Conservation (phyloP, 2,797 vertebrate genomes). For the Pyrrhura leucotis region DNA sequence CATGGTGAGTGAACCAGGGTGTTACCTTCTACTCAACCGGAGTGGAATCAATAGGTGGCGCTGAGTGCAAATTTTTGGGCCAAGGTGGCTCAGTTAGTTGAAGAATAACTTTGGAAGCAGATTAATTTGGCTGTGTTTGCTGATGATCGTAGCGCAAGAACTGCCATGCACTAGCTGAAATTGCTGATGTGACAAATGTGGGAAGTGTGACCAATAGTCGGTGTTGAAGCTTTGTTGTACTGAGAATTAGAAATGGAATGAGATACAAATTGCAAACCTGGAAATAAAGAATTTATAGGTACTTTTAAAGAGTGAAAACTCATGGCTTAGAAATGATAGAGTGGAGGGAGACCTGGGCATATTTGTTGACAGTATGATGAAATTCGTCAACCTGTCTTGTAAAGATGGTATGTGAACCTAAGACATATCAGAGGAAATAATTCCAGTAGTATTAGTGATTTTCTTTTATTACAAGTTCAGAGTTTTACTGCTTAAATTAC, state of each 20-base stretch:
- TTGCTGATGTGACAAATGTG: neutral
- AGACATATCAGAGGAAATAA: neutral
- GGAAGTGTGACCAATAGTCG: accelerated
- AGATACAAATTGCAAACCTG: neutral
- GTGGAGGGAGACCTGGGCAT: neutral
- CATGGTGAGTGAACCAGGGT: neutral
- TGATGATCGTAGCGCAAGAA: neutral
- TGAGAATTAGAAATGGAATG: neutral
- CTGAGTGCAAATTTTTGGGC: conserved; percentile 27
- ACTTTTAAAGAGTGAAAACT: neutral
- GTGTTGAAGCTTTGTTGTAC: neutral
- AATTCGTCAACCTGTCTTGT: neutral
- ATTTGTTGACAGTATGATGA: neutral
- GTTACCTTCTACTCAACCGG: neutral
- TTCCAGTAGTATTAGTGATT: neutral
- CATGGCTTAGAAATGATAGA: neutral
- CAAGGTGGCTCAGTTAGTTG: neutral
- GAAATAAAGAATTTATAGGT: neutral
- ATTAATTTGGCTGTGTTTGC: neutral
- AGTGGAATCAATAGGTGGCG: conserved; percentile 44
- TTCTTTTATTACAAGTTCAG: neutral
- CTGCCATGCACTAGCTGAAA: neutral
- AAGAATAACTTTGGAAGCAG: neutral
- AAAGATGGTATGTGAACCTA: neutral
- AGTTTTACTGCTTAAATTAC: neutral